These are phyloP conservation scores for Acronicta alni DNA, from an alignment of 2,888 invertebrate genomes.

Conservation along the genomic window DNA sequence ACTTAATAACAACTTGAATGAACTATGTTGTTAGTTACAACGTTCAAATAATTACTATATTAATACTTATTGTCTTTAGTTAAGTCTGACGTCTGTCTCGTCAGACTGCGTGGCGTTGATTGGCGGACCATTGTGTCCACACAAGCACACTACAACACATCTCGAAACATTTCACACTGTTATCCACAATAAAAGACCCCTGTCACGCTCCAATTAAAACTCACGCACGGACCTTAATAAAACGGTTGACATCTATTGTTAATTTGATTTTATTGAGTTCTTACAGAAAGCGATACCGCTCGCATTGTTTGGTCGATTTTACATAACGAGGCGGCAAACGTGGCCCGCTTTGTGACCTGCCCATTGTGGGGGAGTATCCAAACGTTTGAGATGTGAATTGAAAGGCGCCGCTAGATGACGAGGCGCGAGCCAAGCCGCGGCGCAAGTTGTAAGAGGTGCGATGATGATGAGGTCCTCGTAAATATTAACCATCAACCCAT, in stretches of 20 bases:
- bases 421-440: slow-evolving; percentile 72
- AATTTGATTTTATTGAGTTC: slow-evolving; percentile 85
- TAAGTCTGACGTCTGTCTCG: slow-evolving; percentile 30
- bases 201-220: slow-evolving; percentile 54
- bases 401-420: slow-evolving; percentile 88
- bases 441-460: slow-evolving; percentile 52
- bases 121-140: slow-evolving; percentile 58
- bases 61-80: slow-evolving; percentile 38
- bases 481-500: too few relatives aligned
- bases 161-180: slow-evolving; percentile 28
- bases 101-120: slow-evolving; percentile 59
- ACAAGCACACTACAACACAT: slow-evolving; percentile 44
- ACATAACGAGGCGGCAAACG: slow-evolving; percentile 87
- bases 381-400: slow-evolving; percentile 84
- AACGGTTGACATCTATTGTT: slow-evolving; percentile 77
- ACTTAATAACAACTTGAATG: neutral
- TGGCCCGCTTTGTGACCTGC: slow-evolving; percentile 74
- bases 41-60: neutral
- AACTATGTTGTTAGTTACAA: neutral
- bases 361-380: slow-evolving; percentile 83
- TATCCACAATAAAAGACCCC: slow-evolving; percentile 54
- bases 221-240: slow-evolving; percentile 51
- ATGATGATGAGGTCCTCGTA: too few relatives aligned
- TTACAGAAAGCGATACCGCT: slow-evolving; percentile 85
- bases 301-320: slow-evolving; percentile 85